Conservation (phyloP, 2,113 vertebrate genomes). For the Cynopterus brachyotis region DNA sequence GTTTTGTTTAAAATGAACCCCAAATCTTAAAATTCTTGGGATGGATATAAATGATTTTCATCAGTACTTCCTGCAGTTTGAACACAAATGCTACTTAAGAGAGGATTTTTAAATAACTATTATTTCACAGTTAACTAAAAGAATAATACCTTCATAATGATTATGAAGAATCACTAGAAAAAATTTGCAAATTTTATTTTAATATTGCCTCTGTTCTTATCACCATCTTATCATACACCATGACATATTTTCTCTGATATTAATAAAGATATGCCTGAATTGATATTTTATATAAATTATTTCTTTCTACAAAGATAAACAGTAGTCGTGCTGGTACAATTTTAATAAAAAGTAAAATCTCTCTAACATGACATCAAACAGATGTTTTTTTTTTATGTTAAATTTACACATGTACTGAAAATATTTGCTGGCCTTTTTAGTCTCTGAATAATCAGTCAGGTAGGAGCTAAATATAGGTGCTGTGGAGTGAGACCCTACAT, state of each 20-base stretch:
- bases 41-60: not conserved
- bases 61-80: fast-evolving
- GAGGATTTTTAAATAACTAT: not conserved
- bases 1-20: not conserved
- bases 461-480: fast-evolving
- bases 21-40: not conserved
- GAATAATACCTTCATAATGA: not conserved
- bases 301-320: not conserved
- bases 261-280: not conserved
- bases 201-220: not conserved
- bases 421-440: not conserved
- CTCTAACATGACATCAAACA: not conserved
- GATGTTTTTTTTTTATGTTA: not conserved
- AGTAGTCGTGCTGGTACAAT: not conserved
- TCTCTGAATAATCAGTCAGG: not conserved
- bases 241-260: not conserved
- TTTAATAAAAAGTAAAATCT: not conserved
- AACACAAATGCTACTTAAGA: not conserved
- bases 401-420: not conserved
- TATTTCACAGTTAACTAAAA: not conserved
- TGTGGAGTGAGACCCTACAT: not conserved
- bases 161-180: not conserved
- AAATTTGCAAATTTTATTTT: not conserved
- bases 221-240: not conserved
- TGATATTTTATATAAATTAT: not conserved